These are phyloP conservation scores for Branchipolynoe longqiensis DNA, from an alignment of 2,888 invertebrate genomes.

Conservation along the genomic window DNA sequence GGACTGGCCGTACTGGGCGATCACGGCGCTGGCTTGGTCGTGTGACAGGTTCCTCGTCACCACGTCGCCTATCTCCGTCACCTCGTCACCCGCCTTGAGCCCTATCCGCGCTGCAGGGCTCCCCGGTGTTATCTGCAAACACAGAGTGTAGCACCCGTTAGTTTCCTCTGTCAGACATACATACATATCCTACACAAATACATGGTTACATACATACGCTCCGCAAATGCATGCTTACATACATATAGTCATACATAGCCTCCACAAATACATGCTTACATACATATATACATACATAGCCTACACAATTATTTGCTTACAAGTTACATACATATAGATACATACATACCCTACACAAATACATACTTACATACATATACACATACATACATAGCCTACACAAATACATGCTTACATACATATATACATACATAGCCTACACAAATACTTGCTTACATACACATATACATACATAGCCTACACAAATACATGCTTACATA, in stretches of 20 bases:
- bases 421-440: constrained; percentile 52
- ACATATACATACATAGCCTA: constrained; percentile 53
- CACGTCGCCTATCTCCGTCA: constrained; percentile 65
- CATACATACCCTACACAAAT: background rate
- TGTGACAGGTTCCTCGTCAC: constrained; percentile 62
- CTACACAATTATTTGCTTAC: too few relatives aligned
- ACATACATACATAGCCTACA: constrained; percentile 34
- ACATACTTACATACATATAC: constrained; percentile 24
- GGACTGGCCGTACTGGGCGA: constrained; percentile 60
- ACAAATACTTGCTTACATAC: constrained; percentile 32
- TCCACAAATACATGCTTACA: constrained; percentile 35
- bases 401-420: constrained; percentile 43
- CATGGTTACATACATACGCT: background rate
- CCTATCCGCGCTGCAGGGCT: constrained; percentile 66
- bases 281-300: too few relatives aligned
- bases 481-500: constrained; percentile 38
- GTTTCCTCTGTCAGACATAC: too few relatives aligned
- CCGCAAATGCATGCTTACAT: background rate
- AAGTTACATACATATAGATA: background rate
- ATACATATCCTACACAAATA: too few relatives aligned
- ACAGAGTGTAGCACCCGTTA: background rate
- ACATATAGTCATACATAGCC: constrained; percentile 44
- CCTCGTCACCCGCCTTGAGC: constrained; percentile 63
- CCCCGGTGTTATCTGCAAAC: constrained; percentile 63
- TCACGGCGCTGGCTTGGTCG: constrained; percentile 62